These are phyloP conservation scores for Cossypha dichroa DNA, from an alignment of 2,797 vertebrate species.

Conservation along the genomic window DNA sequence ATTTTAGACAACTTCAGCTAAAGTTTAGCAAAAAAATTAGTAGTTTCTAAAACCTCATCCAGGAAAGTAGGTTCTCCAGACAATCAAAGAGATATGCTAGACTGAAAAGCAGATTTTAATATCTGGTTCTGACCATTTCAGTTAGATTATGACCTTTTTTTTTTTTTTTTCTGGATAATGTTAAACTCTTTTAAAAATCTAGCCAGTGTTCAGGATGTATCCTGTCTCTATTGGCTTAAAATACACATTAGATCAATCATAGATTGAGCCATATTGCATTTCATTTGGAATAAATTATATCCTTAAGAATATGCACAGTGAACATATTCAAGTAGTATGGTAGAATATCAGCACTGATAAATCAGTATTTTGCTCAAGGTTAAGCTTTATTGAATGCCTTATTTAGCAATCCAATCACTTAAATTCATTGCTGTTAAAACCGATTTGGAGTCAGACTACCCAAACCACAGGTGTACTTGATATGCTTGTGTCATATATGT, in stretches of 20 bases:
- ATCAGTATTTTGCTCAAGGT: not conserved
- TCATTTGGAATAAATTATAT: not conserved
- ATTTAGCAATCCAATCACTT: not conserved
- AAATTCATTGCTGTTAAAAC: not conserved
- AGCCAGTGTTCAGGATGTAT: not conserved
- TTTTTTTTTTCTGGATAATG: not conserved
- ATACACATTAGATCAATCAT: not conserved
- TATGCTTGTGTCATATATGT: too few relatives aligned
- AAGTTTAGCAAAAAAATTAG: not conserved
- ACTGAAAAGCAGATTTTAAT: not conserved
- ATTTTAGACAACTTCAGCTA: not conserved
- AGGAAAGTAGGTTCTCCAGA: not conserved
- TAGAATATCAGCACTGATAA: not conserved
- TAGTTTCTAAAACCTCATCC: not conserved
- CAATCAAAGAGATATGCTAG: not conserved
- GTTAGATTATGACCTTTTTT: not conserved
- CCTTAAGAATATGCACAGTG: not conserved
- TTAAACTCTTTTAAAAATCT: not conserved
- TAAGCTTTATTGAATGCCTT: not conserved
- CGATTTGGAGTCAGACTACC: not conserved
- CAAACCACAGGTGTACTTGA: not conserved
- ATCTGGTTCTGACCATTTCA: not conserved
- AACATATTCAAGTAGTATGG: not conserved
- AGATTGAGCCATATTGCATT: not conserved
- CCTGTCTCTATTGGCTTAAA: not conserved